These are phyloP conservation scores for Electrona antarctica DNA, from an alignment of 2,113 vertebrate species.

Conservation along the genomic window DNA sequence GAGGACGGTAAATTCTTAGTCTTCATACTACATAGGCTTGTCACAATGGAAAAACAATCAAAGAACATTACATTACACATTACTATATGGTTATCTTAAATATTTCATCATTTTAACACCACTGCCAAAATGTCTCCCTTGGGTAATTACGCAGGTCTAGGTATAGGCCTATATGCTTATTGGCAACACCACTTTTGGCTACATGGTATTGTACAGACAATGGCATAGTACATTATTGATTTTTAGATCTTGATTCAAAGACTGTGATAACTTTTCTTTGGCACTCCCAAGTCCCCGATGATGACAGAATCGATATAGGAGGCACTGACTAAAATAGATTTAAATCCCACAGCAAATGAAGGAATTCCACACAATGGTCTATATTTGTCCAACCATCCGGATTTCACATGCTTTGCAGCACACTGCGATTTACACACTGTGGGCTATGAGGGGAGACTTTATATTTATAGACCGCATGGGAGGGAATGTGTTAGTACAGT, in stretches of 20 bases:
- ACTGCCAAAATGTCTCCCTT: constrained; percentile 47
- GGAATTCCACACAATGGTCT: constrained; percentile 47
- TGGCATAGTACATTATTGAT: not conserved
- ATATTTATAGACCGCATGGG: constrained; percentile 73
- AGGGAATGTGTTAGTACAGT: constrained; percentile 77
- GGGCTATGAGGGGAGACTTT: constrained; percentile 69
- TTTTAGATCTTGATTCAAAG: constrained; percentile 18
- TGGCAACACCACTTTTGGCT: constrained; percentile 20
- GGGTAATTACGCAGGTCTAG: constrained; percentile 32
- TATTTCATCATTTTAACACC: constrained; percentile 50
- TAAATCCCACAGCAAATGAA: constrained; percentile 43
- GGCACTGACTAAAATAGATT: constrained; percentile 15
- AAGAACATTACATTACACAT: constrained; percentile 34
- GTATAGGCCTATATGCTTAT: constrained; percentile 3
- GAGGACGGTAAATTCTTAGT: not conserved
- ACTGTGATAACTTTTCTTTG: not conserved
- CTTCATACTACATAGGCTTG: not conserved
- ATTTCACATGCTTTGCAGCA: constrained; percentile 45
- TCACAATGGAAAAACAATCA: constrained; percentile 45
- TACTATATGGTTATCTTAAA: constrained; percentile 41
- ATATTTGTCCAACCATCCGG: constrained; percentile 55
- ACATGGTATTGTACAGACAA: constrained; percentile 12
- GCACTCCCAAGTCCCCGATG: not conserved
- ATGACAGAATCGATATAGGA: constrained; percentile 1
- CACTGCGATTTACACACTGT: constrained; percentile 55